Evolutionary conservation across 2,888 invertebrate species (phyloP).

Genomic region (Amorpha juglandis): DNA sequence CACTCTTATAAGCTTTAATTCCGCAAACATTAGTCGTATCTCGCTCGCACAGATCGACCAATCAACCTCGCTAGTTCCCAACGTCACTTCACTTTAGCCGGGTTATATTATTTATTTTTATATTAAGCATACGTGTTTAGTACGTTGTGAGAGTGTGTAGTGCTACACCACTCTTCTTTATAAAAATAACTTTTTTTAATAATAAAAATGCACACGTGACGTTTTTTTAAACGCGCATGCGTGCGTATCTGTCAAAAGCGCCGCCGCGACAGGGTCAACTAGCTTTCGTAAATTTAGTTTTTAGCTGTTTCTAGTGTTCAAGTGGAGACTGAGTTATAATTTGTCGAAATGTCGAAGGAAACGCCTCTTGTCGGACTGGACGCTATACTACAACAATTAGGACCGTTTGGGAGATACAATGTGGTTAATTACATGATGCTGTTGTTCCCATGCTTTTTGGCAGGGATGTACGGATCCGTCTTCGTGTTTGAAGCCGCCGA

Average conservation of each 20-base stretch:
- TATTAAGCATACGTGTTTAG: slow-evolving; percentile 17
- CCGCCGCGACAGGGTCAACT: slow-evolving; percentile 1
- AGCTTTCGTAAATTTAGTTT: slow-evolving; percentile 30
- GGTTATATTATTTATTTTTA: slow-evolving; percentile 18
- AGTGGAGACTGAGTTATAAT: slow-evolving; percentile 39
- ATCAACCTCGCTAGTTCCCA: neutral
- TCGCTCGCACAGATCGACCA: slow-evolving; percentile 5
- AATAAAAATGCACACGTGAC: slow-evolving; percentile 16
- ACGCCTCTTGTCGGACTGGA: slow-evolving; percentile 59
- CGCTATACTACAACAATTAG: slow-evolving; percentile 63
- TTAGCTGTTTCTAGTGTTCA: slow-evolving; percentile 39
- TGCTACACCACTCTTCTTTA: neutral
- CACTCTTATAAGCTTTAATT: neutral
- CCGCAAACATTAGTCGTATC: neutral
- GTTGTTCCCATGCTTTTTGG: slow-evolving; percentile 72
- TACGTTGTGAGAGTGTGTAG: neutral
- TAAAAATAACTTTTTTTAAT: neutral
- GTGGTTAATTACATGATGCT: slow-evolving; percentile 72
- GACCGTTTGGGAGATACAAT: slow-evolving; percentile 73
- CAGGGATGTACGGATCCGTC: slow-evolving; percentile 74
- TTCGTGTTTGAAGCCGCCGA: slow-evolving; percentile 76
- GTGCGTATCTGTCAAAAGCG: slow-evolving; percentile 36
- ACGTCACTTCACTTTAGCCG: slow-evolving; percentile 5
- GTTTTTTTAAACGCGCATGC: slow-evolving; percentile 35
- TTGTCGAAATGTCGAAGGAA: slow-evolving; percentile 57